Conservation (phyloP, 2,113 vertebrate genomes). For the Ptyas mucosa region DNA sequence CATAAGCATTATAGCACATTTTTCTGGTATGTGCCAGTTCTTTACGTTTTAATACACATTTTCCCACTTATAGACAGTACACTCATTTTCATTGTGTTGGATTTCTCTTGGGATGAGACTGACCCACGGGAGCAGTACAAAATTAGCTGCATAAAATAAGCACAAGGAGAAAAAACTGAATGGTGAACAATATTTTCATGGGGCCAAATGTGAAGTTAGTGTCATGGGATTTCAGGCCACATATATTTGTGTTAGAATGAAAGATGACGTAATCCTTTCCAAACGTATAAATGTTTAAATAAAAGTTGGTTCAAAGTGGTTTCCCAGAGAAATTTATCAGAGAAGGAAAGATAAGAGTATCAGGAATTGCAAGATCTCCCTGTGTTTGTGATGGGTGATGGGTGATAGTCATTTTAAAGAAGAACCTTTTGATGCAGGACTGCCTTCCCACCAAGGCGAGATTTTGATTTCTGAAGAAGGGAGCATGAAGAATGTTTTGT, state of each 20-base stretch:
- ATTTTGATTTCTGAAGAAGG: not conserved
- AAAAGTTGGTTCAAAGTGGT: not conserved
- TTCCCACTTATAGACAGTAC: not conserved
- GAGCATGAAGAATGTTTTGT: not conserved
- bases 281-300: not conserved
- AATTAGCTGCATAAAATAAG: slow-evolving; percentile 5
- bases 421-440: not conserved
- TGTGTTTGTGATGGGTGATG: not conserved
- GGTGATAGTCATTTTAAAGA: not conserved
- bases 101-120: not conserved
- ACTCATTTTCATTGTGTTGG: not conserved
- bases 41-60: not conserved
- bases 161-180: not conserved
- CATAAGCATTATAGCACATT: not conserved
- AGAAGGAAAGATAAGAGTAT: not conserved
- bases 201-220: not conserved
- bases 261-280: not conserved
- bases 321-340: not conserved
- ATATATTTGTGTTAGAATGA: not conserved
- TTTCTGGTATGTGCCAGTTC: not conserved
- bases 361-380: not conserved
- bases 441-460: not conserved
- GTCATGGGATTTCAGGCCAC: slow-evolving; percentile 2
- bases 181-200: not conserved
- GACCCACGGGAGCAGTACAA: not conserved